Conservation (phyloP, 2,888 invertebrate species). For the Phania funesta region DNA sequence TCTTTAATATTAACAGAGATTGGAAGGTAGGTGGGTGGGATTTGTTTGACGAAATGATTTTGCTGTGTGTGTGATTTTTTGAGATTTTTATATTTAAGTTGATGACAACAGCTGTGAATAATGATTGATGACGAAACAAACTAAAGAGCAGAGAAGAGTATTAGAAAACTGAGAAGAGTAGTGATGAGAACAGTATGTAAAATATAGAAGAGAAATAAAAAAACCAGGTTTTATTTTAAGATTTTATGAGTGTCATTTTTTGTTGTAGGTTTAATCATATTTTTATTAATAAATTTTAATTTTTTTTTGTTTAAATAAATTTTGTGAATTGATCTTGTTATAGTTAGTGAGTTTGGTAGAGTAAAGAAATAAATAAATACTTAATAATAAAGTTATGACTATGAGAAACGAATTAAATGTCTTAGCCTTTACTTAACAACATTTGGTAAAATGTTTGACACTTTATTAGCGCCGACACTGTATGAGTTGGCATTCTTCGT, state of each 20-base stretch:
- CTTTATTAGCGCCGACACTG: neutral
- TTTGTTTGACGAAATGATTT: no score
- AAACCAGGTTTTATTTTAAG: slow-evolving; percentile 29
- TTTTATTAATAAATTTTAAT: slow-evolving; percentile 62
- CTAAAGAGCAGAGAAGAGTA: slow-evolving; percentile 1
- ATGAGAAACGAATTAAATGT: slow-evolving; percentile 30
- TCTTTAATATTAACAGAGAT: no score
- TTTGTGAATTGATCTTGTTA: slow-evolving; percentile 28
- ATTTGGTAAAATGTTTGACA: slow-evolving; percentile 14
- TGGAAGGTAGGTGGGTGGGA: no score
- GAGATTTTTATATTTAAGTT: neutral
- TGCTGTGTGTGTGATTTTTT: no score
- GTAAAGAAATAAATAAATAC: slow-evolving; percentile 57
- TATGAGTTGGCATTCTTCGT: neutral
- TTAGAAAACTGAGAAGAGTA: neutral
- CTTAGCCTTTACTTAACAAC: slow-evolving; percentile 38
- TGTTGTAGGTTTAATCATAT: slow-evolving; percentile 61
- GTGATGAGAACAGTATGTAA: slow-evolving; percentile 15
- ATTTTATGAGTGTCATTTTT: slow-evolving; percentile 55
- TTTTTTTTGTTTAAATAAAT: slow-evolving; percentile 28
- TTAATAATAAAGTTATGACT: slow-evolving; percentile 69
- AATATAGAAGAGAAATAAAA: slow-evolving; percentile 52
- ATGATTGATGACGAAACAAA: slow-evolving; percentile 16
- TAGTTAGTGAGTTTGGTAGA: slow-evolving; percentile 9
- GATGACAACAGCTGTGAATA: slow-evolving; percentile 7